These are phyloP conservation scores for Diachasma alloeum DNA, from an alignment of 1,140 invertebrate species.

Conservation along the genomic window DNA sequence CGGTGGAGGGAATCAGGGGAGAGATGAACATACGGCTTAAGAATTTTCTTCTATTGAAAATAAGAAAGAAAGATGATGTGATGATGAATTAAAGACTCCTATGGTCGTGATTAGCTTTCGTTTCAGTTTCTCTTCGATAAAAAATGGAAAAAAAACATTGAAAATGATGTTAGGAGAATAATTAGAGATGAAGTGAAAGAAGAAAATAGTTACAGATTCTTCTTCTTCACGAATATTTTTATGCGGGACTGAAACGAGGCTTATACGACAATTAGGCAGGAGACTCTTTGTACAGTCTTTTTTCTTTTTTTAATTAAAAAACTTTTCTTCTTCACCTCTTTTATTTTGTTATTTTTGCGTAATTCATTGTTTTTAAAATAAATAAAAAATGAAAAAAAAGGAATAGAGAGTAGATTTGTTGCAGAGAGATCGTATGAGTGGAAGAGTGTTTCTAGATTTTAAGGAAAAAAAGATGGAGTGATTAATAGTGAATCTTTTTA, in stretches of 20 bases:
- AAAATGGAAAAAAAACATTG: constrained; percentile 32
- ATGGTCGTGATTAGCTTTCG: not conserved
- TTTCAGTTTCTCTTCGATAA: not conserved
- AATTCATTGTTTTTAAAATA: not conserved
- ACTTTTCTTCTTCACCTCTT: constrained; percentile 15
- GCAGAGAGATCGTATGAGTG: not conserved
- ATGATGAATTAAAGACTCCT: constrained; percentile 13
- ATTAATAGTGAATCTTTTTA: not conserved
- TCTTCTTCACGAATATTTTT: constrained; percentile 20
- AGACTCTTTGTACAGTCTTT: constrained; percentile 23
- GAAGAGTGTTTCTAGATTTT: not conserved
- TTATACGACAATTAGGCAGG: not conserved
- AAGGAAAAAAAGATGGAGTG: not conserved
- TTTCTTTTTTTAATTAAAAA: constrained; percentile 32
- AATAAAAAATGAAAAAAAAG: constrained; percentile 30
- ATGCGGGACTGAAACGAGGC: not conserved
- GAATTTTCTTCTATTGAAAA: constrained; percentile 20
- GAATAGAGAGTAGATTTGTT: constrained; percentile 33
- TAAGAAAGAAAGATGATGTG: not conserved
- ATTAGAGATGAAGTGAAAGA: not conserved
- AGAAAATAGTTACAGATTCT: constrained; percentile 22
- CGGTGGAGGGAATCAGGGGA: constrained; percentile 15
- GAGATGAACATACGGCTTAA: constrained; percentile 31
- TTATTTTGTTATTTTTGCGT: not conserved
- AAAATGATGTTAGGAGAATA: not conserved